Evolutionary conservation across 2,888 invertebrate species (phyloP), one percentile per base, ranked within the genome.

Genomic region (Amphimallon solstitiale): DNA sequence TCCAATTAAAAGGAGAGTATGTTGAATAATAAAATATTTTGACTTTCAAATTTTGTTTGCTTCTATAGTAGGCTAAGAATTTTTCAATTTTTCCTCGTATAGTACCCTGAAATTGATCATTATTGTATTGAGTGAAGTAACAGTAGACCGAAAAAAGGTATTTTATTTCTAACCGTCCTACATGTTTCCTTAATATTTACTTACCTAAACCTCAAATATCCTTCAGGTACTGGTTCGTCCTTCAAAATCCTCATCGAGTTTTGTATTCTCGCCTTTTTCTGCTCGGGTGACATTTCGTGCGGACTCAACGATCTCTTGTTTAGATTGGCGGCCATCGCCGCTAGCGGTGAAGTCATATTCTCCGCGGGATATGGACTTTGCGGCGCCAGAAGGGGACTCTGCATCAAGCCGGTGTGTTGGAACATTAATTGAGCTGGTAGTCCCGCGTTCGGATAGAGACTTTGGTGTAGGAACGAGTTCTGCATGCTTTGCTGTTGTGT

Each of bases 201-300:
- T 7, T 74, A 85, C 74, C 94, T 86, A 82, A 94, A 96, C 70
- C 95, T 86, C 1, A 94, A 85, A 79, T 95, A 96, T 0, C 95
- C 95, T 63, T 91, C 92, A 3, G 95, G 95, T 9, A 95, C 94
- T 0, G 94, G 94, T 76, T 95, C 95, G 75, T 95, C 95, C 76
- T 95, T 94, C 70, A 94, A 83, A 75, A 93, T 90, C 21, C 92
- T 84, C 90, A 93, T 91, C 70, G 87, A 87, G 71, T 85, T 86
- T 76, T 88, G 89, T 54, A 88, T 85, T 61, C 88, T 79, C 17
- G 87, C 87, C 73, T 89, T 89, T 79, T 89, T 89, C 12, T 87
- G 86, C 68, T 88, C 88, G 0, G 85, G 82, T 35, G 86, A 85
- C 73, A 84, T 80, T 63, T 84, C 85, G 34, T 85, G 82, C 2